Evolutionary conservation across 2,113 vertebrate species (phyloP).

Genomic region (Podarcis muralis): DNA sequence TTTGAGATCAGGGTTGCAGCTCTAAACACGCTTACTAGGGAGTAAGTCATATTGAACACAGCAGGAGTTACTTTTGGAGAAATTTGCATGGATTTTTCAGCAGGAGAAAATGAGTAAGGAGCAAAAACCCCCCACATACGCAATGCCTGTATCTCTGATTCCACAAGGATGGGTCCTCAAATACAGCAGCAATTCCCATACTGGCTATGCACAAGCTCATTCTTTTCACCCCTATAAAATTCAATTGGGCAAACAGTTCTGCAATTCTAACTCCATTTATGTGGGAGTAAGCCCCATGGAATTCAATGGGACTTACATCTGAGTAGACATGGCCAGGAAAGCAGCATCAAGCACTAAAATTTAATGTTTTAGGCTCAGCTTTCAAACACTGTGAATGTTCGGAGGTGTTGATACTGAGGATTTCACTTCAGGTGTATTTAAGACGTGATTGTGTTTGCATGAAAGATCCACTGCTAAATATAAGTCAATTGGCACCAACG

Average conservation of each 20-base stretch:
- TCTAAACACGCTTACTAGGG: not conserved
- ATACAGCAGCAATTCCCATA: not conserved
- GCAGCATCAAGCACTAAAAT: not conserved
- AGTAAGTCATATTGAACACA: not conserved
- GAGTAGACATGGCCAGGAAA: too few species aligned
- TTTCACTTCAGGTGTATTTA: conserved; percentile 14
- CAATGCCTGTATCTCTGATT: not conserved
- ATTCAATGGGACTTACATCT: too few species aligned
- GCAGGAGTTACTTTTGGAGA: too few species aligned
- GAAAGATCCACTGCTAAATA: conserved; percentile 23
- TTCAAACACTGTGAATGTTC: not conserved
- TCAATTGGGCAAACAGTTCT: not conserved
- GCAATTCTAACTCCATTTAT: too few species aligned
- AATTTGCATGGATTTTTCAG: not conserved
- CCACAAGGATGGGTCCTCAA: not conserved
- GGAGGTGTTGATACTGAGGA: not conserved
- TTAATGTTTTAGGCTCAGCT: not conserved
- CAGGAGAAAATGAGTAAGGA: not conserved
- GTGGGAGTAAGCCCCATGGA: too few species aligned
- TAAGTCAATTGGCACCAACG: conserved; percentile 34
- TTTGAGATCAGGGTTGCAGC: not conserved
- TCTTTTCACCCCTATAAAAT: not conserved
- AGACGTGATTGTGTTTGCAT: conserved; percentile 17
- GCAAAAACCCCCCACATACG: not conserved
- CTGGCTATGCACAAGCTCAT: too few species aligned